Base-by-base conservation (phyloP, 92 coral and sea anemone genomes). In the Diadumene lineata region DNA sequence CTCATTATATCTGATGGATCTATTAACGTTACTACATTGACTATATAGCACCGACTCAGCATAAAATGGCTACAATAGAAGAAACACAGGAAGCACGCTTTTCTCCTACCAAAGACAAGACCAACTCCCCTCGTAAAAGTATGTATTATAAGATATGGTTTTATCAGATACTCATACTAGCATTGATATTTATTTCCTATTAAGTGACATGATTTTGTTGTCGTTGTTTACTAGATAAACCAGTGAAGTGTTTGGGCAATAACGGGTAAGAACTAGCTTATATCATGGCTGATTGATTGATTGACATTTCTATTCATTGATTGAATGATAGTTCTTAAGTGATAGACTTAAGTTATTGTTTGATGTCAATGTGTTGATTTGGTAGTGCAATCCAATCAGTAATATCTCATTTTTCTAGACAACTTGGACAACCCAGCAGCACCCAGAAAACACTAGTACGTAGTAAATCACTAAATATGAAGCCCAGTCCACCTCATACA, bases 401-500 rank as follows among this genome's bases (percentile, higher is more conserved):
- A 44, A 8, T 44, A 8, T 44, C 17, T 44, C 51, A 8, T 53
- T 53, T 53, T 53, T 9, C 18, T 53, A 53, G 6, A 16, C 6
- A 53, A 53, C 2, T 6, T 53, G 3, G 21, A 16, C 58, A 53
- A 21, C 66, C 72, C 1, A 48, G 27, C n/a, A 32, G 73, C 50
- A 4, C 58, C 58, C 43, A 70, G 50, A 78, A 64, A 13, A 43
- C 26, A 51, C n/a, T 31, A n/a, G 30, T 22, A 21, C 69, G 60
- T 32, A 78, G 68, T 43, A 46, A 57, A 23, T 77, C 81, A 27
- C 1, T 66, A 56, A 7, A 29, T 4, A 66, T 43, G 25, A 44
- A 1, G 44, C 78, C 66, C 28, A 44, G 60, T 34, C 70, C 70
- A 6, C 79, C 70, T 43, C 18, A 28, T 43, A 60, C 43, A 55